Base-by-base conservation (phyloP, 2,888 invertebrate species). In the Lycaena phlaeas region DNA sequence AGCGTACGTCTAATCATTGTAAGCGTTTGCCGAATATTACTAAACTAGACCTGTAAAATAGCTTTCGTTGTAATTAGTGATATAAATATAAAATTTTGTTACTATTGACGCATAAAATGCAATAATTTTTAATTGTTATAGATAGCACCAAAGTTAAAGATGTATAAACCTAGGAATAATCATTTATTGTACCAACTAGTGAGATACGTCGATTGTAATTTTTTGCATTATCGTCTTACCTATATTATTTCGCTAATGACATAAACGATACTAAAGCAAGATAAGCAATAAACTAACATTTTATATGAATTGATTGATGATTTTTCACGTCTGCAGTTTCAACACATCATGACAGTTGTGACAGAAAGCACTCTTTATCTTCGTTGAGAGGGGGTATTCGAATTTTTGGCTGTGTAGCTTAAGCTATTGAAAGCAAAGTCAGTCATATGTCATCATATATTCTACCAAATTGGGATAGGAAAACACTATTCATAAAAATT, bases 41-140 rank as follows among this genome's bases (percentile, higher is more conserved):
- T 30, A 30, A 30, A 43, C 29, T 30, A 30, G 30, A n/a, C n/a
- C n/a, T 15, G 29, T 30, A 10, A 3, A n/a, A 30, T 30, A 30
- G 30, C 10, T 28, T 36, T 40, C 36, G 27, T 38, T 41, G 26
- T 39, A 51, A 51, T 50, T 47, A 49, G 75, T 30, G n/a, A n/a
- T n/a, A n/a, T n/a, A n/a, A n/a, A n/a, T n/a, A n/a, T n/a, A 30
- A 15, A 30, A 10, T 30, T 30, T 30, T 30, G 30, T 30, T 30
- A 30, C n/a, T n/a, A n/a, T 30, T 4, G 30, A 30, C n/a, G 30
- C 77, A 77, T 45, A 68, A 73, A 77, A n/a, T 77, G 78, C 78
- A 75, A 71, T 68, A 66, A 66, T 53, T 50, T 53, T 54, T 50
- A 51, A 56, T 53, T 55, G n/a, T n/a, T n/a, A n/a, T 70, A 71